Evolutionary conservation across 2,113 vertebrate genomes (phyloP), one percentile per base, ranked within the genome.

Genomic region (Morone saxatilis): DNA sequence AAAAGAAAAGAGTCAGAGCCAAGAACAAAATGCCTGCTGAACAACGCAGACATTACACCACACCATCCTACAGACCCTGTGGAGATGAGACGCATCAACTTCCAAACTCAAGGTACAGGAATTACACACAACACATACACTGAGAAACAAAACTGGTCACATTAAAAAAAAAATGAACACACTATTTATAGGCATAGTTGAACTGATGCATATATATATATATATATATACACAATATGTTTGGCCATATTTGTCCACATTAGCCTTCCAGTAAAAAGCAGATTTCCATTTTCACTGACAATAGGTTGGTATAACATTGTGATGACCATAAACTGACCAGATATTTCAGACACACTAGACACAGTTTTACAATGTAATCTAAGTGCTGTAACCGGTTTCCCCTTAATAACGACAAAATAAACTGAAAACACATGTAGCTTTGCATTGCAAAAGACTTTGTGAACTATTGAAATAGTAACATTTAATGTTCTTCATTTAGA

Each of bases 71-170:
- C 98, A 76, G 98, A 99, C 91, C 98, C 98, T 0, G 98, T 99
- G 91, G 98, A 99, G 88, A 98, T 99, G 97, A 96, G 98, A 4
- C 95, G 98, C 80, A 98, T 99, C 89, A 99, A 99, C 94, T 99
- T 99, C 96, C 98, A 99, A 94, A 99, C 98, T 0, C 97, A 97
- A 96, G 98, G 98, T 99, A 96, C 41, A 70, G 50, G 45, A 66
- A 40, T 8, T 19, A 73, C 2, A 0, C 87, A 71, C 36, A 7
- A 22, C 67, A 72, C 5, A 1, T 31, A 56, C 53, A 50, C 6
- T 50, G 11, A 69, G 14, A 19, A 38, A 22, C 16, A 45, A 22
- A 31, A 45, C 48, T 3, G 20, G 0, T 20, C 6, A 31, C 19
- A 62, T 11, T 73, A 19, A 48, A 22, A 53, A 22, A 53, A 25